Evolutionary conservation across 2,888 invertebrate species (phyloP).

Genomic region (Chrysina gloriosa): DNA sequence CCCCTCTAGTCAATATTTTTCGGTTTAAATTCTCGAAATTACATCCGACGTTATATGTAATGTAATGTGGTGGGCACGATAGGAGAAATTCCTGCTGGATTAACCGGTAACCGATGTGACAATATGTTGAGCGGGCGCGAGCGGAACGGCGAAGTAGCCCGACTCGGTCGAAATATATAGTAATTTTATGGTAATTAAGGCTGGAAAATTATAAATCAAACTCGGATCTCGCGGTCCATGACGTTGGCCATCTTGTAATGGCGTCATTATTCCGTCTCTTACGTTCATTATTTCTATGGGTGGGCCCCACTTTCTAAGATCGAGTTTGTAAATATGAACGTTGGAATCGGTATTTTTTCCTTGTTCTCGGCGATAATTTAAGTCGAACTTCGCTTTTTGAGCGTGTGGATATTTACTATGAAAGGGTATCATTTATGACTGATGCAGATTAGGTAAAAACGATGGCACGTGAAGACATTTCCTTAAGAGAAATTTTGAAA

Average conservation of each 20-base stretch:
- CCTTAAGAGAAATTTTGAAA: too few species aligned
- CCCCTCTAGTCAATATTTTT: too few species aligned
- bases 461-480: too few species aligned
- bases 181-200: slow-evolving; percentile 53
- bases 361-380: too few species aligned
- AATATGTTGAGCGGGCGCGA: background rate
- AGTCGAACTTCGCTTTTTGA: too few species aligned
- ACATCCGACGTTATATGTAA: too few species aligned
- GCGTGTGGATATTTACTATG: too few species aligned
- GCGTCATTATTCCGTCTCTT: slow-evolving; percentile 53
- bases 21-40: too few species aligned
- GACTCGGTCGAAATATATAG: slow-evolving; percentile 22
- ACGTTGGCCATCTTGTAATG: slow-evolving; percentile 52
- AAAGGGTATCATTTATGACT: too few species aligned
- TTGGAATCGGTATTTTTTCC: slow-evolving; percentile 9
- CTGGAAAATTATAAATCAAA: slow-evolving; percentile 53
- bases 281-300: slow-evolving; percentile 53
- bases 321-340: background rate
- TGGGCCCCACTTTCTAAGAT: slow-evolving; percentile 46
- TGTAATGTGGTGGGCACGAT: too few species aligned
- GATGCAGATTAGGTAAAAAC: too few species aligned
- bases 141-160: slow-evolving; percentile 41
- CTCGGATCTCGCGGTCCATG: slow-evolving; percentile 46
- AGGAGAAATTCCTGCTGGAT: background rate
- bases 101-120: background rate